These are phyloP conservation scores for Rhinolophus sinicus DNA, from an alignment of 2,113 vertebrate genomes.

Conservation along the genomic window DNA sequence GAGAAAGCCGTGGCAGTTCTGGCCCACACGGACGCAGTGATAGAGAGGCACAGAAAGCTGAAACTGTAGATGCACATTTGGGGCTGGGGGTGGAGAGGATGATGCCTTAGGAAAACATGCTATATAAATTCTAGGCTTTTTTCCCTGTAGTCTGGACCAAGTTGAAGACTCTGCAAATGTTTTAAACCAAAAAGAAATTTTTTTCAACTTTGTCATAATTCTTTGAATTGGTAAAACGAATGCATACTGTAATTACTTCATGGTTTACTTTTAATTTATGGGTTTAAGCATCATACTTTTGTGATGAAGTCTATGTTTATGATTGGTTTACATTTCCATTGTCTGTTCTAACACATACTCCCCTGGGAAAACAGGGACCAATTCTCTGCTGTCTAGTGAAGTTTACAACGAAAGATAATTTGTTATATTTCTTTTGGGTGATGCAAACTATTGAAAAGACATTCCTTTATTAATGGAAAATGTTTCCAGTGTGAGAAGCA, in stretches of 20 bases:
- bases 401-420: not conserved
- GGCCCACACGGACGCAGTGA: not conserved
- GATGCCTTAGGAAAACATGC: constrained; percentile 54
- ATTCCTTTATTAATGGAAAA: not conserved
- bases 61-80: constrained; percentile 72
- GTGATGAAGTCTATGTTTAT: not conserved
- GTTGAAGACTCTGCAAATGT: constrained; percentile 65
- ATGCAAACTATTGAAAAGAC: not conserved
- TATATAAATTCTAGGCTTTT: constrained; percentile 54
- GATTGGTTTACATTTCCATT: not conserved
- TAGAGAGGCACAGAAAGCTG: constrained; percentile 45
- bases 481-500: not conserved
- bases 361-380: not conserved
- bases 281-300: not conserved
- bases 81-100: constrained; percentile 63
- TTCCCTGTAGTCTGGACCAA: constrained; percentile 55
- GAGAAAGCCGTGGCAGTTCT: not conserved
- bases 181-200: constrained; percentile 57
- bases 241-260: constrained; percentile 3
- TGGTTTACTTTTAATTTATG: constrained; percentile 39
- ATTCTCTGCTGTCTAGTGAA: not conserved
- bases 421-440: not conserved
- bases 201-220: constrained; percentile 39
- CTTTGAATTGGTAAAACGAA: constrained; percentile 59
- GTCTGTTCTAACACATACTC: not conserved